phyloP scores from a whole-genome alignment of 2,797 vertebrate species.

The Tenualosa ilisha region DNA sequence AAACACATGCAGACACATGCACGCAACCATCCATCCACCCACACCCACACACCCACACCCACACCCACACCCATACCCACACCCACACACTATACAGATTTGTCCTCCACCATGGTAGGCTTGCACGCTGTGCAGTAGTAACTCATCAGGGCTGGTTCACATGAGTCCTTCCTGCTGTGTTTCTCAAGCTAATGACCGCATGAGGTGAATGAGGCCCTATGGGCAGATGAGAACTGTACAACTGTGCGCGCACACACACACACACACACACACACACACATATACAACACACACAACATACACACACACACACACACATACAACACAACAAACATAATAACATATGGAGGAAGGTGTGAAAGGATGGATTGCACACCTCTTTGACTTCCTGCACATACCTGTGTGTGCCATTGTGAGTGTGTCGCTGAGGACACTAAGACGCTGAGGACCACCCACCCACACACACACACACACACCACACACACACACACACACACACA shows the following conservation, averaged over 20 bases:
- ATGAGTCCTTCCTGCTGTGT: not conserved
- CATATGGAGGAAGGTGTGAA: not conserved
- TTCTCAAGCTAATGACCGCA: not conserved
- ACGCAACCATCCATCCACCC: not conserved
- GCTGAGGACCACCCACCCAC: not conserved
- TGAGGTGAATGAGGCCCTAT: not conserved
- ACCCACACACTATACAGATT: too few species aligned
- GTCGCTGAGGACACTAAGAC: not conserved
- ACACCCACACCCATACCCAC: too few species aligned
- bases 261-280: not conserved
- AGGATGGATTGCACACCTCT: not conserved
- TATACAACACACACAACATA: too few species aligned
- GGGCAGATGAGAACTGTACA: not conserved
- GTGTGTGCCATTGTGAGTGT: not conserved
- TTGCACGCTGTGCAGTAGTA: not conserved
- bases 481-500: too few species aligned
- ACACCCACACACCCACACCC: too few species aligned
- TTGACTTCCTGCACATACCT: not conserved
- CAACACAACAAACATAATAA: not conserved
- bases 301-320: too few species aligned
- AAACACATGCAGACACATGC: conserved; percentile 6
- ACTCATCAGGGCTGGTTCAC: not conserved
- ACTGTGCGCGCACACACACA: not conserved
- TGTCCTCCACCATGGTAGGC: too few species aligned
- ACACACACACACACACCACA: too few species aligned